Evolutionary conservation across 2,797 vertebrate species (phyloP).

Genomic region (Chrysocyon brachyurus): DNA sequence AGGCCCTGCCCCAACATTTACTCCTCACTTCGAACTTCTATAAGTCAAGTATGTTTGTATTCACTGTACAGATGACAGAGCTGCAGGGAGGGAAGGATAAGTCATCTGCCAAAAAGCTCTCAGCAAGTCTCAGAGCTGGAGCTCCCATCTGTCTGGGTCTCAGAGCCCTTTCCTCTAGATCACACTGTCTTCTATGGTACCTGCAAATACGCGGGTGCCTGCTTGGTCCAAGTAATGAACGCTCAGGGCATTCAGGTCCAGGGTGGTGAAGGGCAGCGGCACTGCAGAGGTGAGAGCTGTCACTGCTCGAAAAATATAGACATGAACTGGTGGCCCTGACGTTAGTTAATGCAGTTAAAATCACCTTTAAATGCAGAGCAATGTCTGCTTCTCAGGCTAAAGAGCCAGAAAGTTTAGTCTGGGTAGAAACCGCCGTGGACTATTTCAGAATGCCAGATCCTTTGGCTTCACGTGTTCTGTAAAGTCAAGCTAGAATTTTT

Average conservation of each 20-base stretch:
- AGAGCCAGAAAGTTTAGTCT: neutral
- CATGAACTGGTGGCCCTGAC: neutral
- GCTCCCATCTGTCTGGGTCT: neutral
- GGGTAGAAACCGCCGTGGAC: neutral
- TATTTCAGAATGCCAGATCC: neutral
- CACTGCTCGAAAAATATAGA: neutral
- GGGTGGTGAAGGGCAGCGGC: neutral
- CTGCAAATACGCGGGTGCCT: neutral
- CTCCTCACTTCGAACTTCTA: neutral
- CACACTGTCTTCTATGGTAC: neutral
- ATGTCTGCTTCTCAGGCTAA: neutral
- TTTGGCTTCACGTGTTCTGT: neutral
- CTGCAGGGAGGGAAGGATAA: neutral
- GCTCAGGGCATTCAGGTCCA: neutral
- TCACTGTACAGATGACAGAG: neutral
- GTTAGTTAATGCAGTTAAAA: neutral
- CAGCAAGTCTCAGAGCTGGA: neutral
- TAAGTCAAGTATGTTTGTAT: neutral
- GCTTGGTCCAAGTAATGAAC: neutral
- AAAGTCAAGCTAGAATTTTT: neutral
- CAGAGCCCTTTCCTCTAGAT: neutral
- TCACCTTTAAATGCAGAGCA: neutral
- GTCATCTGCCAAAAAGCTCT: neutral
- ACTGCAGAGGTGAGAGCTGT: neutral
- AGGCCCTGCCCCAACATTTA: neutral